Evolutionary conservation across 1,140 invertebrate genomes (phyloP).

Genomic region (Mactra quadrangularis): DNA sequence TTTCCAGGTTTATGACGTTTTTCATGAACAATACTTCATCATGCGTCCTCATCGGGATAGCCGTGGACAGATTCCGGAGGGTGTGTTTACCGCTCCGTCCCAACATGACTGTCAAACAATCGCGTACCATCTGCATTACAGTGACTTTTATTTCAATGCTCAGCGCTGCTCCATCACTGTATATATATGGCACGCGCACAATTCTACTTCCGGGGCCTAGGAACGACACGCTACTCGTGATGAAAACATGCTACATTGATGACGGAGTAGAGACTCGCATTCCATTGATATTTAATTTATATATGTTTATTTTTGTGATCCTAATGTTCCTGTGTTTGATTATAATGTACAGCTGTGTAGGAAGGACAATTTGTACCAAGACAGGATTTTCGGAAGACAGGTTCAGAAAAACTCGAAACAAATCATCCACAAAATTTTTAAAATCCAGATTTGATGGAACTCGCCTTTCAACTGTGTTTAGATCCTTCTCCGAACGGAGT

Average conservation of each 20-base stretch:
- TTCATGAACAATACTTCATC: conserved; percentile 71
- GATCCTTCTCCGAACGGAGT: conserved; percentile 26
- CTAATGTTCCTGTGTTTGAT: conserved; percentile 37
- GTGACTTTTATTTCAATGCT: conserved; percentile 13
- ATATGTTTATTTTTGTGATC: conserved; percentile 43
- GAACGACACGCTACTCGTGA: neutral
- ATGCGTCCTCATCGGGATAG: conserved; percentile 56
- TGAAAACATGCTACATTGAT: conserved; percentile 57
- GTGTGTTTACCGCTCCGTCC: conserved; percentile 56
- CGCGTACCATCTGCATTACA: conserved; percentile 35
- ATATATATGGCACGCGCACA: conserved; percentile 48
- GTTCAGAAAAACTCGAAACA: neutral
- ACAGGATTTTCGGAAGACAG: conserved; percentile 16
- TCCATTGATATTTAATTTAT: conserved; percentile 51
- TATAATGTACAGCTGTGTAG: conserved; percentile 49
- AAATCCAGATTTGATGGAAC: conserved; percentile 2
- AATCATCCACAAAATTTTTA: neutral
- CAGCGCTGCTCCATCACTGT: conserved; percentile 20
- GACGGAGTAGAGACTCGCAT: neutral
- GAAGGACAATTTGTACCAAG: conserved; percentile 24
- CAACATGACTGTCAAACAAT: conserved; percentile 57
- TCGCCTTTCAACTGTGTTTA: conserved; percentile 38
- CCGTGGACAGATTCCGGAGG: conserved; percentile 59
- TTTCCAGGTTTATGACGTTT: conserved; percentile 71
- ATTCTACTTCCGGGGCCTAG: neutral